Evolutionary conservation across 1,140 invertebrate genomes (phyloP).

Genomic region (Gonatopus flavifemur): DNA sequence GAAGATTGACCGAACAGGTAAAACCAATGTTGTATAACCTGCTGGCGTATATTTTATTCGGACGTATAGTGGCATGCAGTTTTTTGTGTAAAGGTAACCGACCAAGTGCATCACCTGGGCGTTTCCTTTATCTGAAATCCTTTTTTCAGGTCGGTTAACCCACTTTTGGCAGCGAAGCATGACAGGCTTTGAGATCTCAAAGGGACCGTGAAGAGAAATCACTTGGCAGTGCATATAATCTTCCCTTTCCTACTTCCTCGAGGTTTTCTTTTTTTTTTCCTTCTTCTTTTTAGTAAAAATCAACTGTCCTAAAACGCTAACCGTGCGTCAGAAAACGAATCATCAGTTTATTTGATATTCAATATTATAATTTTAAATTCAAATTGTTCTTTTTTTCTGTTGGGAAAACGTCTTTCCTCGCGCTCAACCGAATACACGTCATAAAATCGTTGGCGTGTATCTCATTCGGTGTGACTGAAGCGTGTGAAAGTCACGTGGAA

Average conservation of each 20-base stretch:
- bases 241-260: background rate
- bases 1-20: constrained; percentile 8
- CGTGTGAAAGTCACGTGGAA: too few relatives aligned
- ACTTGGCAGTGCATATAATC: too few relatives aligned
- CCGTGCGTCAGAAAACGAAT: too few relatives aligned
- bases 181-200: background rate
- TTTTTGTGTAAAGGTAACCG: background rate
- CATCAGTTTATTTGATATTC: too few relatives aligned
- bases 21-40: background rate
- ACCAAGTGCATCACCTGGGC: constrained; percentile 2
- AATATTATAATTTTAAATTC: too few relatives aligned
- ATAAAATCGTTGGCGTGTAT: too few relatives aligned
- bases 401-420: too few relatives aligned
- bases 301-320: too few relatives aligned
- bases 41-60: constrained; percentile 13
- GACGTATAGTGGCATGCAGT: too few relatives aligned
- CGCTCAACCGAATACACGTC: too few relatives aligned
- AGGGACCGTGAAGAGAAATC: background rate
- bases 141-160: constrained; percentile 14
- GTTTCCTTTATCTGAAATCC: constrained; percentile 5
- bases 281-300: constrained; percentile 3
- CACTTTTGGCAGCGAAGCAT: background rate
- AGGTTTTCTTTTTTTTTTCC: background rate
- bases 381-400: too few relatives aligned
- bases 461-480: too few relatives aligned